Conservation (phyloP, 2,888 invertebrate genomes). For the Beris chalybata region DNA sequence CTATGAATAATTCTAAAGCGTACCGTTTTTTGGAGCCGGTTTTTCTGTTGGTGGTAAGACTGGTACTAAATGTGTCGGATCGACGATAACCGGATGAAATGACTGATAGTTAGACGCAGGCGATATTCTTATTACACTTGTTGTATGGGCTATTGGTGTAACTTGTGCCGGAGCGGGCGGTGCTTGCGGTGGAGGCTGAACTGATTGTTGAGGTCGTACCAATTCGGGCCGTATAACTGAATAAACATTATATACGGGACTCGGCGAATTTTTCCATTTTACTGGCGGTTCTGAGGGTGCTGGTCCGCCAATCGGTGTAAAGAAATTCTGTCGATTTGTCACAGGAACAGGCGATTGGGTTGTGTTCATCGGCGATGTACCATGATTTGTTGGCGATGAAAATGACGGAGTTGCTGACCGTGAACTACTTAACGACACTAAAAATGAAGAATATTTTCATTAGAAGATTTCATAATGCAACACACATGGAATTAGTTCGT, state of each 20-base stretch:
- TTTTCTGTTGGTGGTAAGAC: constrained; percentile 63
- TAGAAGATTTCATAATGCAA: not conserved
- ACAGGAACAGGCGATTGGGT: constrained; percentile 68
- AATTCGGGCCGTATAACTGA: constrained; percentile 51
- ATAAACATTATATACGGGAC: constrained; percentile 52
- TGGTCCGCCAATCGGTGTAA: constrained; percentile 84
- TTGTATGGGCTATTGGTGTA: constrained; percentile 61
- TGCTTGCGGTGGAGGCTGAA: constrained; percentile 45
- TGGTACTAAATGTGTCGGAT: constrained; percentile 78
- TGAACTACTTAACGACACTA: constrained; percentile 90
- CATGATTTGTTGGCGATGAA: constrained; percentile 72
- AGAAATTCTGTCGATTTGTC: constrained; percentile 81
- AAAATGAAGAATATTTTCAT: constrained; percentile 39
- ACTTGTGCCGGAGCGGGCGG: constrained; percentile 49
- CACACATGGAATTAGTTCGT: constrained; percentile 38
- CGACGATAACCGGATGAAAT: constrained; percentile 74
- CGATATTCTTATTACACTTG: constrained; percentile 83
- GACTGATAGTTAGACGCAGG: constrained; percentile 63
- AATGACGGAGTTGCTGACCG: constrained; percentile 91
- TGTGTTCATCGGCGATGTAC: constrained; percentile 68
- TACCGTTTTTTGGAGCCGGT: constrained; percentile 59
- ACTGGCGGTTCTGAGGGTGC: constrained; percentile 51
- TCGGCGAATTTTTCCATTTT: constrained; percentile 55
- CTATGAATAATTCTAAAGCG: constrained; percentile 36
- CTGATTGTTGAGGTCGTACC: constrained; percentile 48